Evolutionary conservation across 35 echinoderm and acorn worm genomes (phyloP).

Genomic region (Ophiothrix spiculata): DNA sequence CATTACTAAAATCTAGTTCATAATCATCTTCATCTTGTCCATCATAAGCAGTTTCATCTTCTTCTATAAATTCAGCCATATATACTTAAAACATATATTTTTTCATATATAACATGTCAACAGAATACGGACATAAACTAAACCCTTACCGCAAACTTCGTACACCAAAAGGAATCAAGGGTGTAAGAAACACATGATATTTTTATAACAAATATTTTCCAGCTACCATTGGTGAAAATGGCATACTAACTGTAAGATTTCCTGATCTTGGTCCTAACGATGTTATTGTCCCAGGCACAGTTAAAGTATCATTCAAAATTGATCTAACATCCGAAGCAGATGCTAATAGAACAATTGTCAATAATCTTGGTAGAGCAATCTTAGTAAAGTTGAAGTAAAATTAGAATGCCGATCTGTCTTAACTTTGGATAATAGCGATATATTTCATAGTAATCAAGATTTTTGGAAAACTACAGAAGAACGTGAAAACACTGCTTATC

Average conservation of each 20-base stretch:
- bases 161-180: neutral
- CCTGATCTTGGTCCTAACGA: neutral
- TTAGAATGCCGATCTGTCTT: neutral
- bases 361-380: neutral
- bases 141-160: neutral
- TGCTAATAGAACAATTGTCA: neutral
- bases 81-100: too few species aligned
- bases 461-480: neutral
- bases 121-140: neutral
- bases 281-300: neutral
- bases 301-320: neutral
- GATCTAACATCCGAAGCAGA: neutral
- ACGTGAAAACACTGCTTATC: neutral
- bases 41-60: too few species aligned
- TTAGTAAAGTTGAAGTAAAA: neutral
- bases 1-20: too few species aligned
- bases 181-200: too few species aligned
- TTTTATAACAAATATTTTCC: too few species aligned
- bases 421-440: conserved; percentile 1
- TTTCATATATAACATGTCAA: too few species aligned
- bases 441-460: neutral
- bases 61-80: too few species aligned
- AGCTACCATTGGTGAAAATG: neutral
- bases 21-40: too few species aligned
- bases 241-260: neutral